Percentiles rank a stretch among this genome's conserved stretches.
phyloP scores from a whole-genome alignment of 2,888 invertebrate genomes.

The Caenorhabditis sp. region DNA sequence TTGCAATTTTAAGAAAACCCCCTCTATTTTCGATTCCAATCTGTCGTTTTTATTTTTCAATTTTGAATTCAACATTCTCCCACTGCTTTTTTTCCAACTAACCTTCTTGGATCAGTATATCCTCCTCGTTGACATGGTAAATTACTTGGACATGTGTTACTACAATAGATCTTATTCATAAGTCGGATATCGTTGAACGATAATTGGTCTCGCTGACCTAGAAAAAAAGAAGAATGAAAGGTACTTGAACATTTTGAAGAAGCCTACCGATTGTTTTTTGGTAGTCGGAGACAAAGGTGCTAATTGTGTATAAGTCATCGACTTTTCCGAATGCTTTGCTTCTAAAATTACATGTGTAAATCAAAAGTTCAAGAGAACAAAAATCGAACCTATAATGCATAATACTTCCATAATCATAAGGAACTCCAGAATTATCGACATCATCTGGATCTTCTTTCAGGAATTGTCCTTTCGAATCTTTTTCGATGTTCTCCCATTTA shows the following conservation, averaged over 20 bases:
- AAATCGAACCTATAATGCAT: slow-evolving; percentile 69
- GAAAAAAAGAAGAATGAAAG: slow-evolving; percentile 6
- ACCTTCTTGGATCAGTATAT: slow-evolving; percentile 66
- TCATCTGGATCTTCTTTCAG: slow-evolving; percentile 70
- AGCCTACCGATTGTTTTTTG: slow-evolving; percentile 68
- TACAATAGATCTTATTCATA: slow-evolving; percentile 71
- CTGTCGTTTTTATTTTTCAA: too few species aligned
- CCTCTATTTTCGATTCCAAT: too few species aligned
- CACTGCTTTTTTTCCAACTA: too few species aligned
- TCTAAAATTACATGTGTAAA: slow-evolving; percentile 30
- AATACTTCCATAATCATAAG: slow-evolving; percentile 71
- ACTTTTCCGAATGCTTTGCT: slow-evolving; percentile 70
- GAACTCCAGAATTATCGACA: slow-evolving; percentile 70
- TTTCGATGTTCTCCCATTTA: slow-evolving; percentile 70
- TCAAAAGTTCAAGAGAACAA: too few species aligned
- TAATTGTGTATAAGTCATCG: slow-evolving; percentile 71
- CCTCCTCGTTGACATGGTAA: slow-evolving; percentile 70
- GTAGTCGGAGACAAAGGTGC: slow-evolving; percentile 70
- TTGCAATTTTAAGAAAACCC: too few species aligned
- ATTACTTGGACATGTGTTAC: slow-evolving; percentile 57
- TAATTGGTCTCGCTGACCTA: slow-evolving; percentile 69
- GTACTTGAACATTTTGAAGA: neutral
- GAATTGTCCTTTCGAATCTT: slow-evolving; percentile 70
- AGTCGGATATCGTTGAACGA: slow-evolving; percentile 71
- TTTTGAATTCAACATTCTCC: too few species aligned